Conservation (phyloP, 1,140 invertebrate genomes). For the Harlomillsia oculata region DNA sequence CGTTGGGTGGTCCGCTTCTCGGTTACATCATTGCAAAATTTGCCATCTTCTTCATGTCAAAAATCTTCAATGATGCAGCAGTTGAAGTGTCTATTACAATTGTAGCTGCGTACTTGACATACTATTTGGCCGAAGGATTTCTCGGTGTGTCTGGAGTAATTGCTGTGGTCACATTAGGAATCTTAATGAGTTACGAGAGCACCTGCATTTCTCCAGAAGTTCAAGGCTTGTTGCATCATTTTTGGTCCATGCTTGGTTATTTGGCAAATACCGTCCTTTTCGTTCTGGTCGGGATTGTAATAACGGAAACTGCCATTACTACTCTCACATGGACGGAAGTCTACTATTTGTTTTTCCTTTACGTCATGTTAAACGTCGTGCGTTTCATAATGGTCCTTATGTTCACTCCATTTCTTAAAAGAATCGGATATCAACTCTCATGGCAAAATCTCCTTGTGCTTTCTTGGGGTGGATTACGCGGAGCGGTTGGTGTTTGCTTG, state of each 20-base stretch:
- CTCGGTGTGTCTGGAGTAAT: constrained; percentile 44
- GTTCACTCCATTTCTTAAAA: constrained; percentile 41
- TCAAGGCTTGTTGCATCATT: constrained; percentile 42
- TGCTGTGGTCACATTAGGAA: constrained; percentile 43
- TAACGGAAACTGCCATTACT: constrained; percentile 38
- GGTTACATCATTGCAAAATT: constrained; percentile 41
- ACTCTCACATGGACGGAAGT: constrained; percentile 37
- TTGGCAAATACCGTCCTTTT: constrained; percentile 46
- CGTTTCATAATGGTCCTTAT: constrained; percentile 38
- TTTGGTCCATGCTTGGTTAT: constrained; percentile 45
- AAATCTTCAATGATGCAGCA: constrained; percentile 41
- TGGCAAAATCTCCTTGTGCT: constrained; percentile 39
- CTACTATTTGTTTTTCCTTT: constrained; percentile 40
- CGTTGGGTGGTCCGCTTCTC: constrained; percentile 40
- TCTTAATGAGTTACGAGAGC: constrained; percentile 40
- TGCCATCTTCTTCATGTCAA: constrained; percentile 39
- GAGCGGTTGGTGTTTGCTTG: constrained; percentile 43
- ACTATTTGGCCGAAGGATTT: constrained; percentile 41
- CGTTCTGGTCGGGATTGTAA: constrained; percentile 43
- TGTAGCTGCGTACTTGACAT: constrained; percentile 42
- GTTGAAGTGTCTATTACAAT: constrained; percentile 44
- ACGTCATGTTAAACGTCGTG: constrained; percentile 34
- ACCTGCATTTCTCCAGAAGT: constrained; percentile 44
- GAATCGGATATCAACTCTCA: constrained; percentile 42
- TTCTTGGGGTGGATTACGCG: constrained; percentile 37